Evolutionary conservation across 2,888 invertebrate species (phyloP), one percentile per base, ranked within the genome.

Genomic region (Anorthoa munda): DNA sequence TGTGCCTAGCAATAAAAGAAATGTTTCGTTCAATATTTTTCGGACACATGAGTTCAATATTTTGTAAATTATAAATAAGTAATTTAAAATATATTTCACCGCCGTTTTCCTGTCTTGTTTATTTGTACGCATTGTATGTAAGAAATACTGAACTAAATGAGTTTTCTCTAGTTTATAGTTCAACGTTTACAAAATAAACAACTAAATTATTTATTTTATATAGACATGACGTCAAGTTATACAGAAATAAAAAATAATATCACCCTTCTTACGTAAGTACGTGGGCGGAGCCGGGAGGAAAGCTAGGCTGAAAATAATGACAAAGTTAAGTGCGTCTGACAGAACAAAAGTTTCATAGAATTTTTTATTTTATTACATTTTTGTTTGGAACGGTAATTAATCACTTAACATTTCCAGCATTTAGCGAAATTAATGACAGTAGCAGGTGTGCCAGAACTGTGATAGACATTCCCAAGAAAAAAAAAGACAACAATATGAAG

Each of bases 291-390:
- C 12, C 60, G 51, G 68, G 45, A 72, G 55, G 21, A 75, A 84
- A 75, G 65, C 71, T 84, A 74, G 79, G 58, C 66, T 66, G 75
- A 66, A 83, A 84, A 86, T 86, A 83, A 83, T 86, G 77, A 75
- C 70, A 75, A 83, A 79, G 79, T 79, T 82, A 82, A 84, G 68
- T 76, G 77, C 45, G 26, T 79, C 70, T 84, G 86, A 85, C 84
- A 84, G 75, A 83, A 85, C 77, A 81, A 84, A 84, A 81, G 68
- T 82, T 79, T 81, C 60, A 67, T 67, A 61, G 69, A 75, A 61
- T 0, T 3, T 71, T 78, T 80, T 78, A 61, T 72, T 81, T 75
- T 77, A 66, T 66, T 53, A 63, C 60, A 18, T 63, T 75, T 75
- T 78, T 68, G 15, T 63, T 61, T 53, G 15, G 59, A 21, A 23